Conservation (phyloP, 2,113 vertebrate species). For the Cricetomys ansorgei region DNA sequence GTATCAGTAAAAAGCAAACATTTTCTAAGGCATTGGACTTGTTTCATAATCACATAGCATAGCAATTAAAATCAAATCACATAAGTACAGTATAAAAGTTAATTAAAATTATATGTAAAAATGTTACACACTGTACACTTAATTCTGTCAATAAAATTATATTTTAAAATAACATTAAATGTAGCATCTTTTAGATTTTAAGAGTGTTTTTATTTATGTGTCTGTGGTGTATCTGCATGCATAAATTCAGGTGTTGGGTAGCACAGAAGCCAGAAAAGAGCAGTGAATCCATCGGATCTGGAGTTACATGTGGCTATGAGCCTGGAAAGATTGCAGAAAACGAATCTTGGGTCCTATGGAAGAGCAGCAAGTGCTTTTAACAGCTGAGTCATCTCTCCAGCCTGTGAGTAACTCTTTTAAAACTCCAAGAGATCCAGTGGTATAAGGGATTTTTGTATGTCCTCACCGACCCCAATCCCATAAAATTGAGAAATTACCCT, state of each 20-base stretch:
- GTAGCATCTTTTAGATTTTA: background rate
- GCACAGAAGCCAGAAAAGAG: background rate
- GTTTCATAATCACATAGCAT: background rate
- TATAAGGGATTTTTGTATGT: background rate
- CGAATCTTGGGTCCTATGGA: background rate
- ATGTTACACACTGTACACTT: background rate
- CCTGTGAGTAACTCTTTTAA: background rate
- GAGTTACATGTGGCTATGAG: background rate
- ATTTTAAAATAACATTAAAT: background rate
- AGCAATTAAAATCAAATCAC: slow-evolving; percentile 26
- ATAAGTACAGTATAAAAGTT: background rate
- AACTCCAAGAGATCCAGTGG: background rate
- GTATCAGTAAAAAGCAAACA: slow-evolving; percentile 24
- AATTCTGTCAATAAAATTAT: background rate
- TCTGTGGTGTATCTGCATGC: too few species aligned
- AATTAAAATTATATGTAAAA: background rate
- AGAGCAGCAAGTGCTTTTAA: background rate
- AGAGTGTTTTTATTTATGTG: background rate
- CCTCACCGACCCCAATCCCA: background rate
- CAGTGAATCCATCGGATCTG: background rate
- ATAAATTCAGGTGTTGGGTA: too few species aligned
- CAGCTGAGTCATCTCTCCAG: background rate
- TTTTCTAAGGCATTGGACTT: background rate
- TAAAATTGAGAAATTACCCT: background rate
- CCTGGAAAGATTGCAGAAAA: background rate